Conservation (phyloP, 2,113 vertebrate genomes). For the Silurus asotus region DNA sequence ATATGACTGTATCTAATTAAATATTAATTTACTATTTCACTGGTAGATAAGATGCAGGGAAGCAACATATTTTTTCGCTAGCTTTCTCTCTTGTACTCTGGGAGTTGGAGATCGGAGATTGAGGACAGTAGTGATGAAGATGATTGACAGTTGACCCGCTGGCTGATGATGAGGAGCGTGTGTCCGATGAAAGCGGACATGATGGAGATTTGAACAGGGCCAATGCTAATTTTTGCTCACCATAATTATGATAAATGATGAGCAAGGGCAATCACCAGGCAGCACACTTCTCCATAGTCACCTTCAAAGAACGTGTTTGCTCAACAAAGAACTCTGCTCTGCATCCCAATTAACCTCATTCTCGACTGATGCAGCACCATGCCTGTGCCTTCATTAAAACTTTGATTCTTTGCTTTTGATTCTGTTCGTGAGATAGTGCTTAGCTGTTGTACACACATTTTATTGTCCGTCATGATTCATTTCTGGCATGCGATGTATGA, state of each 20-base stretch:
- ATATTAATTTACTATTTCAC: constrained; percentile 34
- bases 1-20: constrained; percentile 38
- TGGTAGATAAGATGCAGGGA: constrained; percentile 44
- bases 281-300: constrained; percentile 58
- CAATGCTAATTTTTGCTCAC: constrained; percentile 66
- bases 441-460: constrained; percentile 5
- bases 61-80: background rate
- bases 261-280: constrained; percentile 68
- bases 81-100: constrained; percentile 32
- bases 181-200: constrained; percentile 71
- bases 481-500: background rate
- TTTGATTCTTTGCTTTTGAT: constrained; percentile 43
- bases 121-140: constrained; percentile 65
- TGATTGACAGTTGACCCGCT: constrained; percentile 71
- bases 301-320: constrained; percentile 51
- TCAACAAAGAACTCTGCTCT: constrained; percentile 36
- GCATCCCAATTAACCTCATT: constrained; percentile 50
- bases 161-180: constrained; percentile 71
- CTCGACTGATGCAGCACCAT: constrained; percentile 31
- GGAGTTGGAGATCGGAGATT: constrained; percentile 72
- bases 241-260: constrained; percentile 75
- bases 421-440: constrained; percentile 27
- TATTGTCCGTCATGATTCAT: constrained; percentile 12
- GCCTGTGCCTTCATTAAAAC: constrained; percentile 36
- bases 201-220: constrained; percentile 73